Base-by-base conservation (phyloP, 2,888 invertebrate genomes). In the Merodon equestris region DNA sequence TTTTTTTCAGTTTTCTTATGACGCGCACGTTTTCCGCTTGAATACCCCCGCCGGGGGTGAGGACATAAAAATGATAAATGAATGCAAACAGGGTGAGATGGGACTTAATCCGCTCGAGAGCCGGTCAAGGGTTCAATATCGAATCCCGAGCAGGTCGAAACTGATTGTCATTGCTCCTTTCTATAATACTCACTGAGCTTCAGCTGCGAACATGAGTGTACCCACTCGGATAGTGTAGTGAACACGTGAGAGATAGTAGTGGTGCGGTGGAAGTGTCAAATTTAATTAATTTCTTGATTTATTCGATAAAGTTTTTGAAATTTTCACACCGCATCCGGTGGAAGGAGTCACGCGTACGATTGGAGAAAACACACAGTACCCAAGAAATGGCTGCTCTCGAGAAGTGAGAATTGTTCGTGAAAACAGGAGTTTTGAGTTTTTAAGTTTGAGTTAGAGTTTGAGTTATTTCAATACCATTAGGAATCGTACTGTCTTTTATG, bases 201-300 rank as follows among this genome's bases (percentile, higher is more conserved):
- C n/a, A n/a, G n/a, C n/a, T n/a, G n/a, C n/a, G n/a, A n/a, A 40
- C 71, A 18, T 19, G 19, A 13, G 14, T 40, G 9, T 34, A 48
- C 67, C 61, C 71, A 60, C 54, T 7, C 27, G n/a, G n/a, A n/a
- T n/a, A n/a, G n/a, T n/a, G n/a, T n/a, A n/a, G n/a, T n/a, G n/a
- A 27, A 27, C 27, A 7, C 2, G 27, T 27, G 7, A 2, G 27
- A 7, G 27, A 27, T 27, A 27, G 27, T 27, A 27, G 27, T 27
- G 7, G 48, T 56, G 54, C 34, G 60, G 60, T 70, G 79, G 68
- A 74, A 74, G 64, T 88, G 87, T 87, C 88, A 88, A 87, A 87
- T 86, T 87, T 88, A 87, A 87, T 88, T 87, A 87, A 87, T 88
- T 88, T 88, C 86, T 83, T 87, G 87, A 88, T 88, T 88, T 87